Conservation (phyloP, 2,888 invertebrate genomes). For the Acronicta psi region DNA sequence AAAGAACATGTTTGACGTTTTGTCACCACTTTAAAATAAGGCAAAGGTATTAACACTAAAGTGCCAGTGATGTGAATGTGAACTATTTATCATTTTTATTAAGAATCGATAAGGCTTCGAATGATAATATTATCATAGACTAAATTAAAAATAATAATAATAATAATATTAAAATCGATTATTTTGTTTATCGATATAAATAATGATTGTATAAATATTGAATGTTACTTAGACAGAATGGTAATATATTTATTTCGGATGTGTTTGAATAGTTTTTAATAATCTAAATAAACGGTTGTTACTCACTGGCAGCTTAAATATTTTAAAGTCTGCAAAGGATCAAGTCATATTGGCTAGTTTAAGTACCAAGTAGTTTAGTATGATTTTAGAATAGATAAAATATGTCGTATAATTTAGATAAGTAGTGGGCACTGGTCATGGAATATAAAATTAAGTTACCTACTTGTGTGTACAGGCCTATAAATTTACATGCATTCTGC, state of each 20-base stretch:
- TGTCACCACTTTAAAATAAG: background rate
- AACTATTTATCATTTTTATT: no score
- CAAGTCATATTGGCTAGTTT: background rate
- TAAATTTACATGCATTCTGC: slow-evolving; percentile 29
- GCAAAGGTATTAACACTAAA: background rate
- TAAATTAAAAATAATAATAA: no score
- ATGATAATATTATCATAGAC: no score
- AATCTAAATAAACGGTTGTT: no score
- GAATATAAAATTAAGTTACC: slow-evolving; percentile 35
- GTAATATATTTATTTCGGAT: background rate
- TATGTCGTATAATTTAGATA: slow-evolving; percentile 22
- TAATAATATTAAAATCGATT: no score
- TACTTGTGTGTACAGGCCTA: slow-evolving; percentile 14
- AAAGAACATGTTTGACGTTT: slow-evolving; percentile 12
- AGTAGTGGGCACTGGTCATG: slow-evolving; percentile 28
- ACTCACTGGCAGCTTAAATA: no score
- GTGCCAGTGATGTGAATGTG: background rate
- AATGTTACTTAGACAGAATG: no score
- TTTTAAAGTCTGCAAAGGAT: background rate
- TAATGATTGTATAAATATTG: no score
- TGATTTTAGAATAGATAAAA: slow-evolving; percentile 12
- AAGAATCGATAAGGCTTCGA: no score
- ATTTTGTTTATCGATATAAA: no score
- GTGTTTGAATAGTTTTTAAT: no score
- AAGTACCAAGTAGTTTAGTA: slow-evolving; percentile 8